Evolutionary conservation across 2,113 vertebrate genomes (phyloP).

Genomic region (Sphyrna mokarran): DNA sequence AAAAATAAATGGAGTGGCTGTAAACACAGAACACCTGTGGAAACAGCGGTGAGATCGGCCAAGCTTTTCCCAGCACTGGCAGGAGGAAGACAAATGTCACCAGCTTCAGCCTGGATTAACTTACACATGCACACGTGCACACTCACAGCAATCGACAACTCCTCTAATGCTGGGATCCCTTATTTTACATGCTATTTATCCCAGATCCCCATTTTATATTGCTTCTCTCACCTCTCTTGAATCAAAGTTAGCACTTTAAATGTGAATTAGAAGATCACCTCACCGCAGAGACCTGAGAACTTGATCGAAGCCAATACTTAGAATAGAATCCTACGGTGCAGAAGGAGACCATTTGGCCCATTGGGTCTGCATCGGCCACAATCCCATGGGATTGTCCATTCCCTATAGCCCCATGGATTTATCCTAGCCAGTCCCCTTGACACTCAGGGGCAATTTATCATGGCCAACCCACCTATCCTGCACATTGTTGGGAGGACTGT

Average conservation of each 20-base stretch:
- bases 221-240: background rate
- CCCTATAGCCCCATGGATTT: too few relatives aligned
- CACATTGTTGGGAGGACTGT: too few relatives aligned
- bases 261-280: too few relatives aligned
- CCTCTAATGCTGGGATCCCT: background rate
- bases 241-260: background rate
- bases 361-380: too few relatives aligned
- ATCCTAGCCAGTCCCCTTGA: too few relatives aligned
- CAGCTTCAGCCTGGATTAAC: background rate
- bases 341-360: too few relatives aligned
- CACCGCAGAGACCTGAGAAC: background rate
- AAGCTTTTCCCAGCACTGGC: background rate
- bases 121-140: background rate
- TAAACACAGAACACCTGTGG: conserved; percentile 14
- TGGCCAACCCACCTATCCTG: too few relatives aligned
- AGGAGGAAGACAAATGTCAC: background rate
- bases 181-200: background rate
- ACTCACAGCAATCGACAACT: background rate
- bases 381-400: too few relatives aligned
- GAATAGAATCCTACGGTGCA: too few relatives aligned
- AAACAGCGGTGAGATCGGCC: background rate
- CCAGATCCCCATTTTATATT: background rate
- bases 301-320: background rate
- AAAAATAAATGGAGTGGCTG: conserved; percentile 17
- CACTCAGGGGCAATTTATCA: too few relatives aligned